Evolutionary conservation across 2,797 vertebrate species (phyloP).

Genomic region (Anableps anableps): DNA sequence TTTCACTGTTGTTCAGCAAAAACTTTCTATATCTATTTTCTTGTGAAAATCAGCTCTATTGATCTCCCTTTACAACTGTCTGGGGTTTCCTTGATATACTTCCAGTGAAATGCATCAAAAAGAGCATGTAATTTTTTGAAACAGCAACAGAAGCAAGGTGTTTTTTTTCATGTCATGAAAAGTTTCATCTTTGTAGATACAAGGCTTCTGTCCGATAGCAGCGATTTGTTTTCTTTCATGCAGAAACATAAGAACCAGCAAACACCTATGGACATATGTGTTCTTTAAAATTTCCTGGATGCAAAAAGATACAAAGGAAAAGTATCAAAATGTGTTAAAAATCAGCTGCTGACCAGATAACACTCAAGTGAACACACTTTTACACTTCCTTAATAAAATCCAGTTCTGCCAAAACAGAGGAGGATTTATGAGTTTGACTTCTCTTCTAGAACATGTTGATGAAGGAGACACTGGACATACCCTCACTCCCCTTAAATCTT

Average conservation of each 20-base stretch:
- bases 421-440: slow-evolving; percentile 10
- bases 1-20: neutral
- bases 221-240: too few relatives aligned
- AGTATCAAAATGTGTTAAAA: neutral
- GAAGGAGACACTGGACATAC: slow-evolving; percentile 38
- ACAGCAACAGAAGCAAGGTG: too few relatives aligned
- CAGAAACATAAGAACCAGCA: too few relatives aligned
- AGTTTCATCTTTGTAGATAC: too few relatives aligned
- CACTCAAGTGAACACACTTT: neutral
- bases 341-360: neutral
- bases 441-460: slow-evolving; percentile 20
- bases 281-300: neutral
- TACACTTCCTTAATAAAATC: neutral
- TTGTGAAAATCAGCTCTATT: neutral
- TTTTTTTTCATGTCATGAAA: too few relatives aligned
- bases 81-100: neutral
- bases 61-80: neutral
- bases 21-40: neutral
- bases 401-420: neutral
- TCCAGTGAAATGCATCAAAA: too few relatives aligned
- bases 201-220: too few relatives aligned
- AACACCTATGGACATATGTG: neutral
- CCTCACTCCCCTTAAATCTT: slow-evolving; percentile 38
- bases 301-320: neutral
- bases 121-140: too few relatives aligned